phyloP scores from a whole-genome alignment of 2,797 vertebrate genomes.

The Trachops cirrhosus region DNA sequence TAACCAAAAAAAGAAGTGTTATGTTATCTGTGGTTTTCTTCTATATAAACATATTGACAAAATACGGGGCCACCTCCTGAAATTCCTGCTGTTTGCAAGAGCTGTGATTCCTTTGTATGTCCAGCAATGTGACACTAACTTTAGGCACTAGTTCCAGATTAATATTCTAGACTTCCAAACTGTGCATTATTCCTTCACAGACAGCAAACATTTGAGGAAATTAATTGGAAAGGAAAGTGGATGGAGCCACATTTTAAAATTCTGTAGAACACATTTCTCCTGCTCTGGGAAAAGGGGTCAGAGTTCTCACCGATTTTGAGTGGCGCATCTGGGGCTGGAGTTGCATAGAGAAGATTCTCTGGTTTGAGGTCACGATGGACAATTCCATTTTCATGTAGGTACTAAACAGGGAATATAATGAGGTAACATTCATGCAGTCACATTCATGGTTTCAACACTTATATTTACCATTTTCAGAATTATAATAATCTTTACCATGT shows the following conservation, averaged over 20 bases:
- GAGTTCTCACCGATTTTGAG: slow-evolving; percentile 89
- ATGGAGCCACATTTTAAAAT: neutral
- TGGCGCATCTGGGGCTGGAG: slow-evolving; percentile 89
- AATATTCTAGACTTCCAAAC: neutral
- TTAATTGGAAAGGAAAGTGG: neutral
- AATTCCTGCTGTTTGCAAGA: neutral
- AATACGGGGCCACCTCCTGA: neutral
- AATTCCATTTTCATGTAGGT: slow-evolving; percentile 92
- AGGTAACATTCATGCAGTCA: neutral
- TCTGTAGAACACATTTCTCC: neutral
- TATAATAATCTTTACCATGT: neutral
- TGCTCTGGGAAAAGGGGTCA: neutral
- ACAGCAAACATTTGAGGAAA: neutral
- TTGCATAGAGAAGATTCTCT: slow-evolving; percentile 92
- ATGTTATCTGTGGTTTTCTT: neutral
- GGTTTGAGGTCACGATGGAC: slow-evolving; percentile 93
- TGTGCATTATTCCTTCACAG: neutral
- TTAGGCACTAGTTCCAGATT: neutral
- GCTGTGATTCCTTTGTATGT: neutral
- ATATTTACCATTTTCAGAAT: neutral
- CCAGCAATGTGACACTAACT: neutral
- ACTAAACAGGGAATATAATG: slow-evolving; percentile 80
- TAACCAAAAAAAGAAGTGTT: neutral
- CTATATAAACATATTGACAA: neutral
- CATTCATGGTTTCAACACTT: neutral